Evolutionary conservation across 2,888 invertebrate genomes (phyloP).

Genomic region (Drosophila phalerata): DNA sequence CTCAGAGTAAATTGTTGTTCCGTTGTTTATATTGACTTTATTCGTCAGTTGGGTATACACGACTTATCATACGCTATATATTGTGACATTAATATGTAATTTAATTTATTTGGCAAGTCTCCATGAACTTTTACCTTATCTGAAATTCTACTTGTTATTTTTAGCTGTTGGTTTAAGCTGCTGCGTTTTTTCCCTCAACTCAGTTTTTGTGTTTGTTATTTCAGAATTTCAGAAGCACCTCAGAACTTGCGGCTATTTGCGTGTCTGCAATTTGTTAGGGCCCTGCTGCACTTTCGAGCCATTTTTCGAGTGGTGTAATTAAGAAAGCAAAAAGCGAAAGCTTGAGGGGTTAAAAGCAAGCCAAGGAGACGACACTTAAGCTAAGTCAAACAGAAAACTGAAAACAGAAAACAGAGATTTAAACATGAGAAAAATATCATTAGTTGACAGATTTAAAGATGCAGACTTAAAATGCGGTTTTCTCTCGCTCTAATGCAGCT

Average conservation of each 20-base stretch:
- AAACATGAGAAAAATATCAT: conserved; percentile 62
- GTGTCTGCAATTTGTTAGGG: conserved; percentile 67
- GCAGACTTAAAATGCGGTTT: conserved; percentile 49
- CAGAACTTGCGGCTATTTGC: conserved; percentile 64
- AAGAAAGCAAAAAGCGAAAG: conserved; percentile 71
- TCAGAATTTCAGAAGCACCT: conserved; percentile 30
- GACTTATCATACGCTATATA: not conserved
- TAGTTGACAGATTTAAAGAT: conserved; percentile 60
- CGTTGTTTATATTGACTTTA: conserved; percentile 20
- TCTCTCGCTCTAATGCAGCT: conserved; percentile 22
- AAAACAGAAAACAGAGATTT: conserved; percentile 45
- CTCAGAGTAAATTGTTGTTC: conserved; percentile 7
- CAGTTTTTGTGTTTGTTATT: conserved; percentile 27
- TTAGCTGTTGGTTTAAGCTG: conserved; percentile 7
- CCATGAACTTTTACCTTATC: conserved; percentile 1
- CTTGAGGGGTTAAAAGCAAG: conserved; percentile 42
- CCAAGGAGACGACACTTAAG: conserved; percentile 58
- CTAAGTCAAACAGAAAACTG: conserved; percentile 52
- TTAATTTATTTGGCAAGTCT: not conserved
- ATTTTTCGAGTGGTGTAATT: conserved; percentile 68
- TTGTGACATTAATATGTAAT: not conserved
- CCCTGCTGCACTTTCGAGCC: conserved; percentile 60
- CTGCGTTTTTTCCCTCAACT: conserved; percentile 3
- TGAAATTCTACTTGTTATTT: conserved; percentile 3
- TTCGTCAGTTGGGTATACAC: not conserved